These are phyloP conservation scores for Willowsia nigromaculata DNA, from an alignment of 2,888 invertebrate species.

Conservation along the genomic window DNA sequence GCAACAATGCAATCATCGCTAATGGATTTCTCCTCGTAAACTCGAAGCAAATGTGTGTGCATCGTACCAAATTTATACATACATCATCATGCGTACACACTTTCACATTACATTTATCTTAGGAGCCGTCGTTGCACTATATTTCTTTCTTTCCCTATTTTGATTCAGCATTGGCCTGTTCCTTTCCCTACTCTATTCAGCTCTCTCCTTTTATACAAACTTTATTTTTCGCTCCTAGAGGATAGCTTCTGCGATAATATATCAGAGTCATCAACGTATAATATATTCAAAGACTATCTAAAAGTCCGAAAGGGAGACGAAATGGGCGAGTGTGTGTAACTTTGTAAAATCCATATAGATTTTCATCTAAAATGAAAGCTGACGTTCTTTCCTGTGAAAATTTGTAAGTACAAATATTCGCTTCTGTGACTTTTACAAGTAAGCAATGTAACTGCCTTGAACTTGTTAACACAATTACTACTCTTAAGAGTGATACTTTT, in stretches of 20 bases:
- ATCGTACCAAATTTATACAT: constrained; percentile 41
- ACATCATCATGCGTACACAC: constrained; percentile 28
- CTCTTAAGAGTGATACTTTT: not conserved
- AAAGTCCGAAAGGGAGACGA: constrained; percentile 6
- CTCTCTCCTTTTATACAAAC: not conserved
- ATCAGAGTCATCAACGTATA: constrained; percentile 11
- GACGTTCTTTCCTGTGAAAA: not conserved
- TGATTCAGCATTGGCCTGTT: not conserved
- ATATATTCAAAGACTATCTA: not conserved
- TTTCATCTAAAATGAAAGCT: not conserved
- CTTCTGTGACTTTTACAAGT: not conserved
- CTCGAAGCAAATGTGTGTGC: constrained; percentile 52
- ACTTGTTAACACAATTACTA: constrained; percentile 45
- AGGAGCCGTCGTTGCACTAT: not conserved
- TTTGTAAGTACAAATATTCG: not conserved
- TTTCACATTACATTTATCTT: not conserved
- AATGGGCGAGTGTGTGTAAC: not conserved
- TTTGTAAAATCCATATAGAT: constrained; percentile 24
- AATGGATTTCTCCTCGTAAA: constrained; percentile 71
- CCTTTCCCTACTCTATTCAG: not conserved
- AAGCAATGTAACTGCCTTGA: constrained; percentile 38
- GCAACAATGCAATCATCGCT: constrained; percentile 73
- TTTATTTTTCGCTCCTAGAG: not conserved
- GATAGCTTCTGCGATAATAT: not conserved
- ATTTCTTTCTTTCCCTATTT: not conserved